Evolutionary conservation across 2,888 invertebrate species (phyloP), one percentile per base, ranked within the genome.

Genomic region (Aleiodes leptofemur): DNA sequence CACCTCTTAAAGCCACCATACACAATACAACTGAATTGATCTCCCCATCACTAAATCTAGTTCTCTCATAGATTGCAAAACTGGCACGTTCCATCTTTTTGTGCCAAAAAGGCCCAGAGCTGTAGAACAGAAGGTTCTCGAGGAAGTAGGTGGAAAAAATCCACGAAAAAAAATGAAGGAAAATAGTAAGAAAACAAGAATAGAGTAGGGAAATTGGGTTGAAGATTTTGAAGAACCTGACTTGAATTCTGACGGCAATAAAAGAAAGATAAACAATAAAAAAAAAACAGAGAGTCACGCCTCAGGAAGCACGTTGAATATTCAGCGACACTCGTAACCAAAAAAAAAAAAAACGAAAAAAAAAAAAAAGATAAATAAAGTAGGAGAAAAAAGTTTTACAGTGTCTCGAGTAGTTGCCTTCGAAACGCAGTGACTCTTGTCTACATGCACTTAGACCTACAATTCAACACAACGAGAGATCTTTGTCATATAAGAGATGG

Each of bases 291-390:
- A 13, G 50, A 72, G 61, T 51, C 61, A 61, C 64, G 61, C 51
- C 34, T 16, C 38, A 34, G 64, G 61, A 31, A 64, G 38, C 14
- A 38, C 59, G 59, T 50, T 71, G 71, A 72, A 72, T 72, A 72
- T 64, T 72, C 61, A 64, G 61, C 31, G 55, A 38, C 53, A 72
- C 72, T 64, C 38, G 64, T 64, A 64, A 61, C 51, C 34, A 43
- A 6, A 34, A 34, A 6, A 34, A 31, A 31, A 31, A 31, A 4
- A 3, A 5, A 3, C 31, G 31, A 31, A 31, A 31, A 31, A 31
- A 31, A n/a, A n/a, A 23, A 61, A 61, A 61, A 61, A 61, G 38
- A 61, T 43, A 43, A 43, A 61, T 43, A 43, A 61, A 14, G 61
- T 61, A 61, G 38, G 38, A 38, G n/a, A 8, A 31, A 72, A 61